A percentile compares a stretch with the other conserved stretches of the same genome.
phyloP scores from a whole-genome alignment of 2,797 vertebrate species.

The Danio tinwini region DNA sequence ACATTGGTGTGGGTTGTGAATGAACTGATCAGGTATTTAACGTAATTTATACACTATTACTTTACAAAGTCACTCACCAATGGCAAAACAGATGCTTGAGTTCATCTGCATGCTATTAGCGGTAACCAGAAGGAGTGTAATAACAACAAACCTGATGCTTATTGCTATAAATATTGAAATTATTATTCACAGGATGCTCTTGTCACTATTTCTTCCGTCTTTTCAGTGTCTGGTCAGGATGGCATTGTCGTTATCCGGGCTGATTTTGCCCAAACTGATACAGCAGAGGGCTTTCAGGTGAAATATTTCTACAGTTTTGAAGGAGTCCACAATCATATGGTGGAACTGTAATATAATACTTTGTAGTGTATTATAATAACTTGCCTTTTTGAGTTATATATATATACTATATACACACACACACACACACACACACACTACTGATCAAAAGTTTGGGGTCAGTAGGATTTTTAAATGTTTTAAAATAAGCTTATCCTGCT shows the following conservation, averaged over 20 bases:
- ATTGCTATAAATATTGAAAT: neutral
- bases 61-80: neutral
- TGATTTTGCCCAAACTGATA: conserved; percentile 33
- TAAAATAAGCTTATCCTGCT: too few relatives aligned
- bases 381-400: neutral
- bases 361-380: neutral
- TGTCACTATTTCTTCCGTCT: neutral
- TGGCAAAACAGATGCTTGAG: neutral
- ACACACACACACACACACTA: too few relatives aligned
- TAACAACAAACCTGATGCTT: neutral
- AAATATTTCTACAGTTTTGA: conserved; percentile 11
- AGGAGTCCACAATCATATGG: neutral
- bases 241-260: conserved; percentile 32
- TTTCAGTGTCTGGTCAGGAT: conserved; percentile 41
- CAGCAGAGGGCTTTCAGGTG: conserved; percentile 75
- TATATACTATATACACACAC: too few relatives aligned
- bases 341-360: neutral
- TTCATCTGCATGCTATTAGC: neutral
- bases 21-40: conserved; percentile 3
- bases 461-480: too few relatives aligned
- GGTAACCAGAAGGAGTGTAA: neutral
- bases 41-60: neutral
- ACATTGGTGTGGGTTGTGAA: conserved; percentile 36
- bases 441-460: too few relatives aligned
- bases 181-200: neutral